A percentile compares a stretch with the other conserved stretches of the same genome.
These are phyloP conservation scores for Cremastinae sp. DNA, from an alignment of 2,888 invertebrate genomes.

Conservation along the genomic window DNA sequence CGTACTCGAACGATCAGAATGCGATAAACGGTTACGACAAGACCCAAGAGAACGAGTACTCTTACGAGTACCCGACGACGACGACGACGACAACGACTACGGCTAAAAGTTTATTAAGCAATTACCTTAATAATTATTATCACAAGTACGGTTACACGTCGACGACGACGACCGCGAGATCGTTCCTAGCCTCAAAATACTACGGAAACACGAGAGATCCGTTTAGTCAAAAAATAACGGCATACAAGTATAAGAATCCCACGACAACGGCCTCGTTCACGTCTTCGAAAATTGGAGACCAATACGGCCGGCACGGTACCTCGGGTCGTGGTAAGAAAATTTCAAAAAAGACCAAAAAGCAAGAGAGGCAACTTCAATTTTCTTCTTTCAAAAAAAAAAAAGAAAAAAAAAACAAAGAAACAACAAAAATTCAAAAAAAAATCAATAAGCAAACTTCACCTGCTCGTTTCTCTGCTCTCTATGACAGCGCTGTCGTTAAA, in stretches of 20 bases:
- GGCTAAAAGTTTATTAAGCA: conserved; percentile 55
- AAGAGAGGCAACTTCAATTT: conserved; percentile 46
- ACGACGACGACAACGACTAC: conserved; percentile 50
- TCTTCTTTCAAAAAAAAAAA: conserved; percentile 43
- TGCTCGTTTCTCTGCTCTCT: too few species aligned
- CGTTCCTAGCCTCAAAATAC: conserved; percentile 65
- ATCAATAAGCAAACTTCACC: conserved; percentile 17
- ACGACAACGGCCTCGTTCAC: conserved; percentile 67
- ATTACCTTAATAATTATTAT: conserved; percentile 65
- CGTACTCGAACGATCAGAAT: conserved; percentile 53
- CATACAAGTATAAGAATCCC: conserved; percentile 76
- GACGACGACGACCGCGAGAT: conserved; percentile 63
- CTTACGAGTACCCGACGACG: conserved; percentile 38
- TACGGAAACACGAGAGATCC: conserved; percentile 72
- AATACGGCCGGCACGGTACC: conserved; percentile 71
- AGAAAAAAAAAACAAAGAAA: too few species aligned
- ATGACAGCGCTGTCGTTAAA: too few species aligned
- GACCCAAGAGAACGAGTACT: conserved; percentile 23
- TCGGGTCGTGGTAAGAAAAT: conserved; percentile 77
- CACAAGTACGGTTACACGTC: conserved; percentile 43
- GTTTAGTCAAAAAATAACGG: conserved; percentile 74
- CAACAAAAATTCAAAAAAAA: background rate
- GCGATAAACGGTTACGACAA: conserved; percentile 58
- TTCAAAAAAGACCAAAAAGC: conserved; percentile 4
- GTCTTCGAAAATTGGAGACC: conserved; percentile 72